Evolutionary conservation across 1,140 invertebrate genomes (phyloP).

Genomic region (Megathymus violae): DNA sequence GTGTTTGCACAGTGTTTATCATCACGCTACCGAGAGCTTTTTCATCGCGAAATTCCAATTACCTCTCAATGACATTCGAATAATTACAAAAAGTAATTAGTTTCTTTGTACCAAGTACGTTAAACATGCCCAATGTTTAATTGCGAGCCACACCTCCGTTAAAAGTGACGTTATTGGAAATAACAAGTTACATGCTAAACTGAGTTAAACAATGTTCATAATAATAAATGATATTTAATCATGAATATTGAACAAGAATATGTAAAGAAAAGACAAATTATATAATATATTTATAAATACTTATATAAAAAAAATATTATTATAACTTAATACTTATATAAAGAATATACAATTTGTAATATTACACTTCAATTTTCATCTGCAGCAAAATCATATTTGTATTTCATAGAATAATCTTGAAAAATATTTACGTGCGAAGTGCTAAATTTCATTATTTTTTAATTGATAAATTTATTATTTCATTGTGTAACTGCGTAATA

Average conservation of each 20-base stretch:
- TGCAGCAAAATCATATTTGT: too few relatives aligned
- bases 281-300: too few relatives aligned
- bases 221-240: not conserved
- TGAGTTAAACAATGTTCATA: not conserved
- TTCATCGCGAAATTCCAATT: conserved; percentile 60
- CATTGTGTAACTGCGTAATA: too few relatives aligned
- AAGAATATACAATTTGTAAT: too few relatives aligned
- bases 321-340: too few relatives aligned
- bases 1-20: conserved; percentile 60
- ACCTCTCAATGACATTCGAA: conserved; percentile 54
- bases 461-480: too few relatives aligned
- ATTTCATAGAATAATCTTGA: too few relatives aligned
- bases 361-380: too few relatives aligned
- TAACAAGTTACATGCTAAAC: not conserved
- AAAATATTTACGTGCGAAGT: too few relatives aligned
- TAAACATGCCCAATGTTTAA: conserved; percentile 38
- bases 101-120: conserved; percentile 54
- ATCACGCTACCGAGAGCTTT: conserved; percentile 58
- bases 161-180: not conserved
- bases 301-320: too few relatives aligned
- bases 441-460: too few relatives aligned
- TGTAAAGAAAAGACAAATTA: too few relatives aligned
- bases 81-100: conserved; percentile 65
- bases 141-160: conserved; percentile 40
- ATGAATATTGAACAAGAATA: not conserved